Percentiles rank a stretch among this genome's conserved stretches.
Conservation (phyloP, 2,113 vertebrate species). For the Aphelocoma coerulescens region DNA sequence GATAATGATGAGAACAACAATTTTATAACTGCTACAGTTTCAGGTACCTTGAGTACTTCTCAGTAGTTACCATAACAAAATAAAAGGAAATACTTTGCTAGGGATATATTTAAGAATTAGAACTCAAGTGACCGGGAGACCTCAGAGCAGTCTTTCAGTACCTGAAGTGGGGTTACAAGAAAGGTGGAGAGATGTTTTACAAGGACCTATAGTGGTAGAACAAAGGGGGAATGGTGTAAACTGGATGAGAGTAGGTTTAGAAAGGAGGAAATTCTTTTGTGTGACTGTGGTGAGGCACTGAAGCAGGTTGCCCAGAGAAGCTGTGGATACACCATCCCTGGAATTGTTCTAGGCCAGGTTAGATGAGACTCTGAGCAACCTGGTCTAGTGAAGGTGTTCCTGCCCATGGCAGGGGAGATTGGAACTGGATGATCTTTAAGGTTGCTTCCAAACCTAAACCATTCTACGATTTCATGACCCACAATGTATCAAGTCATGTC, state of each 20-base stretch:
- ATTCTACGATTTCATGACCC: background rate
- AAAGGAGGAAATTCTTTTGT: background rate
- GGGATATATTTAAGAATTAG: background rate
- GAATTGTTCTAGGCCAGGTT: background rate
- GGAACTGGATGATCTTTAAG: background rate
- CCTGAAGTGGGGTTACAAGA: background rate
- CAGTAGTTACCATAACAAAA: background rate
- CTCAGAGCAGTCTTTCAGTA: background rate
- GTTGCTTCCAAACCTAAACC: background rate
- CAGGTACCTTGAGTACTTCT: background rate
- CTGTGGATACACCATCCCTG: too few relatives aligned
- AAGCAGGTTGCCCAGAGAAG: background rate
- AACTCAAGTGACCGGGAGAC: background rate
- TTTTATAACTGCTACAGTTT: background rate
- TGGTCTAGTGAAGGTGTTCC: background rate
- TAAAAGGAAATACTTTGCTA: background rate
- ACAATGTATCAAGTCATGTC: background rate
- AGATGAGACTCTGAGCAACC: background rate
- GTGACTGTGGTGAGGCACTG: background rate
- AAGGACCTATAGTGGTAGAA: too few relatives aligned
- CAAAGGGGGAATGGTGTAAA: background rate
- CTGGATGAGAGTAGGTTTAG: background rate
- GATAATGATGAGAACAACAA: background rate
- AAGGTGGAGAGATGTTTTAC: background rate
- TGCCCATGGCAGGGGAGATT: background rate